Evolutionary conservation across 2,888 invertebrate species (phyloP).

Genomic region (Flexamia atlantica): DNA sequence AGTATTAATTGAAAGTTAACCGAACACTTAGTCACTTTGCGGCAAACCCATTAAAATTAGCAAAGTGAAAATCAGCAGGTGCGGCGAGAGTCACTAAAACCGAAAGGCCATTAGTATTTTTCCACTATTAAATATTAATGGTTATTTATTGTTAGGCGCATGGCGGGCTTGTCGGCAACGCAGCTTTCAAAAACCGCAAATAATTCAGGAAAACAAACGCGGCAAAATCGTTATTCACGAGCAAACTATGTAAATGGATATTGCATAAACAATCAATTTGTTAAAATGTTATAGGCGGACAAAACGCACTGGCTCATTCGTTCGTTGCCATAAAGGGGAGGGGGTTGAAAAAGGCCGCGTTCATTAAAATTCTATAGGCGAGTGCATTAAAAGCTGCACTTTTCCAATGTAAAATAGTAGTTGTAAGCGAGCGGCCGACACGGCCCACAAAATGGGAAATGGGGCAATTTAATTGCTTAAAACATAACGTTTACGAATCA

Average conservation of each 20-base stretch:
- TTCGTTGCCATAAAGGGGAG: background rate
- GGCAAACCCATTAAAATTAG: constrained; percentile 57
- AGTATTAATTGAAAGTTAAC: constrained; percentile 50
- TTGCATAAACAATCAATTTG: constrained; percentile 63
- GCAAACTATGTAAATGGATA: constrained; percentile 64
- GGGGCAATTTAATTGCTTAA: constrained; percentile 61
- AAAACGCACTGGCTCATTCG: constrained; percentile 43
- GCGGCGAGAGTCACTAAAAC: constrained; percentile 41
- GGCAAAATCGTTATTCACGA: constrained; percentile 55
- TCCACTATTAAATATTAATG: constrained; percentile 52
- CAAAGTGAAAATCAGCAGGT: constrained; percentile 54
- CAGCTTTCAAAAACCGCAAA: constrained; percentile 60
- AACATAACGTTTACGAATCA: constrained; percentile 46
- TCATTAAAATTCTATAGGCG: constrained; percentile 65
- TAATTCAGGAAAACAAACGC: constrained; percentile 61
- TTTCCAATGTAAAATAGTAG: constrained; percentile 62
- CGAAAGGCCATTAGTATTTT: constrained; percentile 58
- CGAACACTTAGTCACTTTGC: constrained; percentile 55
- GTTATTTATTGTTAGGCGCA: constrained; percentile 45
- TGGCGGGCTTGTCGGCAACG: constrained; percentile 15
- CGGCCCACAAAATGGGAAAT: constrained; percentile 54
- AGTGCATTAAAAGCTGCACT: constrained; percentile 66
- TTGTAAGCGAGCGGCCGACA: constrained; percentile 5
- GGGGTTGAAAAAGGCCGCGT: constrained; percentile 58
- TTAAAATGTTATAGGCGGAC: constrained; percentile 64